Evolutionary conservation across 2,797 vertebrate species (phyloP), one percentile per base, ranked within the genome.

Genomic region (Hyperoplus lanceolatus): DNA sequence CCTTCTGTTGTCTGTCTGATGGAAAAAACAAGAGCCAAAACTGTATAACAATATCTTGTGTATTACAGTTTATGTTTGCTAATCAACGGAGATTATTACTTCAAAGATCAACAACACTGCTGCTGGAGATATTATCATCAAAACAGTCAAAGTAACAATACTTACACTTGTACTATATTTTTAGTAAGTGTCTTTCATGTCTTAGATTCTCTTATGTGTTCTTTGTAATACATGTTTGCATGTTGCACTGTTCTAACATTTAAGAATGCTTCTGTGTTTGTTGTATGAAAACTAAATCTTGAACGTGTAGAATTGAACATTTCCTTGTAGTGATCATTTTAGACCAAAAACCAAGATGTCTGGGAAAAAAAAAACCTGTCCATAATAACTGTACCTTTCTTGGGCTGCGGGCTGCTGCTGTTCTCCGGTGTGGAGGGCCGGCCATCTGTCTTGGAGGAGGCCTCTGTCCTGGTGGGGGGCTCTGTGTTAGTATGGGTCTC

Each of bases 311-410:
- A 29, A 29, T 29, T 29, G 29, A 29, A 29, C 29, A 29, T 29
- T 29, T 29, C 29, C 29, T 48, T 10, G 54, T 9, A 50, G 29
- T 41, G 43, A 38, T 16, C 6, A 1, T 9, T 29, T 36, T 63
- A 2, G 41, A 63, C n/a, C 36, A 38, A 18, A 29, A 29, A 29
- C 29, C 29, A 29, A 29, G 29, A 29, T 29, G 29, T 29, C 29
- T 29, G 29, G 29, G 2, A 29, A 29, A 29, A 29, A 21, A 29
- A 29, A 29, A 13, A 39, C n/a, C 16, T 16, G n/a, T 53, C 11
- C 21, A 1, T 3, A 29, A 29, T 29, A 13, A 48, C 8, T 42
- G 1, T 75, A 95, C 95, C 95, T 94, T 95, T 95, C 87, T 95
- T 96, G 71, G 94, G 89, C 59, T 89, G 90, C 0, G 90, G 92